These are phyloP conservation scores for Clunio marinus DNA, from an alignment of 2,888 invertebrate genomes.

Conservation along the genomic window DNA sequence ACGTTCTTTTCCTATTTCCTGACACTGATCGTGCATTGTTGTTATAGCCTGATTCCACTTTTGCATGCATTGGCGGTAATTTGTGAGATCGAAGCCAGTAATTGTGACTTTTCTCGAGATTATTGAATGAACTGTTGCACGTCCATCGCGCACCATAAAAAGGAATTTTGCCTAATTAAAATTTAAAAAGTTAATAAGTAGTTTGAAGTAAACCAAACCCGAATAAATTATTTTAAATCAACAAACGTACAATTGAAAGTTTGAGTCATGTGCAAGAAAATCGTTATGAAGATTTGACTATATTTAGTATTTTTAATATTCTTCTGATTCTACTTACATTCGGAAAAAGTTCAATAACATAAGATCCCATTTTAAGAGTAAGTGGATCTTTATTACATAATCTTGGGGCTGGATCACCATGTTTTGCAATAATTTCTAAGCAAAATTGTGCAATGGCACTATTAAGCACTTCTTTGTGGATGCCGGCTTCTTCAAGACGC, in stretches of 20 bases:
- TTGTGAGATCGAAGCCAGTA: constrained; percentile 86
- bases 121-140: constrained; percentile 98
- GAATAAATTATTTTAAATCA: no score
- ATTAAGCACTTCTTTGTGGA: constrained; percentile 87
- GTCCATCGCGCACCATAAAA: constrained; percentile 96
- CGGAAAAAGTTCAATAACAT: constrained; percentile 91
- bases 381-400: constrained; percentile 99
- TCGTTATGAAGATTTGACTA: no score
- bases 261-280: no score
- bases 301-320: not conserved
- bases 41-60: constrained; percentile 97
- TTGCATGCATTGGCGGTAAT: constrained; percentile 88
- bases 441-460: constrained; percentile 96
- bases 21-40: constrained; percentile 91
- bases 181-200: no score
- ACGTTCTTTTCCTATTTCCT: constrained; percentile 66
- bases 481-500: constrained; percentile 88
- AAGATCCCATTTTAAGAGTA: constrained; percentile 93
- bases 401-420: constrained; percentile 90
- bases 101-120: constrained; percentile 82
- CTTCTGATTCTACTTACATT: constrained; percentile 54
- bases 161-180: constrained; percentile 79
- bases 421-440: constrained; percentile 90
- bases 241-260: no score
- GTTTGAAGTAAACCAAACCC: no score